Evolutionary conservation across 1,140 invertebrate species (phyloP), one percentile per base, ranked within the genome.

Genomic region (Hyles euphorbiae): DNA sequence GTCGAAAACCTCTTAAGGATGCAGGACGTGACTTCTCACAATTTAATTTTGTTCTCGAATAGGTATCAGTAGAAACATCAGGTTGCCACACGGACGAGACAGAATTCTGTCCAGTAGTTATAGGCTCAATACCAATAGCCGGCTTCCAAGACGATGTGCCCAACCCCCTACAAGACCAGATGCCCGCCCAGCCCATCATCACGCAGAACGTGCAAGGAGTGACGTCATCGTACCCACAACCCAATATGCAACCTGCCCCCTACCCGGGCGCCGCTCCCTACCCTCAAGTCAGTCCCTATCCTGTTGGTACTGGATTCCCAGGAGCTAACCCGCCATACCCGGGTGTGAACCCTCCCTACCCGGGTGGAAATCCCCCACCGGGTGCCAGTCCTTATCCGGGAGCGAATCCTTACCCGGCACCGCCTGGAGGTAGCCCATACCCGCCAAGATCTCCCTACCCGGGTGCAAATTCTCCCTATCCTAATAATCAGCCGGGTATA

Each of bases 121-220:
- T 95, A 55, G 94, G 94, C 7, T 93, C 92, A 10, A 83, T 94
- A 53, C 93, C 94, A 3, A 66, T 92, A 49, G 74, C 76, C 0
- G 87, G 82, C 5, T 78, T 82, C 12, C 82, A 85, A 61, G 87
- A 91, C 34, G 83, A 89, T 9, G 78, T 89, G 5, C 87, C 76
- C 51, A 74, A 77, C 53, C 74, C 73, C 2, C 40, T 76, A 2
- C 65, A 70, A 9, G 65, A 75, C 58, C 78, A 81, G 63, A 61
- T 74, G 60, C 76, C 75, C 10, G 70, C 71, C n/a, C 57, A 68
- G n/a, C 47, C 58, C 10, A 60, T 58, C 36, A 50, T 57, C 6
- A 8, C 56, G 3, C 57, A 64, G 36, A 58, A 54, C 47, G 32
- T 58, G 7, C 54, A 56, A 56, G 45, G 45, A n/a, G 45, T 36